A percentile compares a stretch with the other conserved stretches of the same genome.
These are phyloP conservation scores for Trachymyrmex cornetzi DNA, from an alignment of 1,140 invertebrate genomes.

Conservation along the genomic window DNA sequence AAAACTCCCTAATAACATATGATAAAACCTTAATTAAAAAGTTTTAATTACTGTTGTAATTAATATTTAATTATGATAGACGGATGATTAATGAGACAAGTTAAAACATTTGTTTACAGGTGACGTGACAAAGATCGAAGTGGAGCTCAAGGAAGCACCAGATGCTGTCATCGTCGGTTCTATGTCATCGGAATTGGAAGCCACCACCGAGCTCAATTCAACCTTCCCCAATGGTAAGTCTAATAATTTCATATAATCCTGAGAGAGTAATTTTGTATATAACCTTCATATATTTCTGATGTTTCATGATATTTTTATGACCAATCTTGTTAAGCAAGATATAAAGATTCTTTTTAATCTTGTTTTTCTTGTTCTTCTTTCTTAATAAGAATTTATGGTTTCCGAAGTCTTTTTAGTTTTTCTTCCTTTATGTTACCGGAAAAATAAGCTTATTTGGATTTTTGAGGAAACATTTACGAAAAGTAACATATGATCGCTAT, in stretches of 20 bases:
- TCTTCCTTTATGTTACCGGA: background rate
- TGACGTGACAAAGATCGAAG: slow-evolving; percentile 83
- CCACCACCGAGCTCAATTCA: slow-evolving; percentile 81
- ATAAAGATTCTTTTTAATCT: background rate
- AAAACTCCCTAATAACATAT: background rate
- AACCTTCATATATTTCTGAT: background rate
- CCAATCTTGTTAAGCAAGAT: slow-evolving; percentile 11
- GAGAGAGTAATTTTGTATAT: no score
- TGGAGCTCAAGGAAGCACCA: slow-evolving; percentile 83
- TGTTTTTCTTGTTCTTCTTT: background rate
- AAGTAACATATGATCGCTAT: background rate
- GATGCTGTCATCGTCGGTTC: slow-evolving; percentile 79
- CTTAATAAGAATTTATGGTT: slow-evolving; percentile 11
- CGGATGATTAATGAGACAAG: background rate
- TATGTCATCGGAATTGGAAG: slow-evolving; percentile 79
- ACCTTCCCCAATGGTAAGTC: slow-evolving; percentile 81
- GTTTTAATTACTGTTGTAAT: background rate
- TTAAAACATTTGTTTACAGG: slow-evolving; percentile 64
- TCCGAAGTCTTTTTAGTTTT: background rate
- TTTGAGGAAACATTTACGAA: background rate
- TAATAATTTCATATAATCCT: slow-evolving; percentile 31
- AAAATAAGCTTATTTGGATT: background rate
- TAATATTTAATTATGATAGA: background rate
- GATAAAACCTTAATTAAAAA: slow-evolving; percentile 23
- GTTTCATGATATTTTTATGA: no score